Evolutionary conservation across 2,797 vertebrate species (phyloP).

Genomic region (Chiroxiphia lanceolata): DNA sequence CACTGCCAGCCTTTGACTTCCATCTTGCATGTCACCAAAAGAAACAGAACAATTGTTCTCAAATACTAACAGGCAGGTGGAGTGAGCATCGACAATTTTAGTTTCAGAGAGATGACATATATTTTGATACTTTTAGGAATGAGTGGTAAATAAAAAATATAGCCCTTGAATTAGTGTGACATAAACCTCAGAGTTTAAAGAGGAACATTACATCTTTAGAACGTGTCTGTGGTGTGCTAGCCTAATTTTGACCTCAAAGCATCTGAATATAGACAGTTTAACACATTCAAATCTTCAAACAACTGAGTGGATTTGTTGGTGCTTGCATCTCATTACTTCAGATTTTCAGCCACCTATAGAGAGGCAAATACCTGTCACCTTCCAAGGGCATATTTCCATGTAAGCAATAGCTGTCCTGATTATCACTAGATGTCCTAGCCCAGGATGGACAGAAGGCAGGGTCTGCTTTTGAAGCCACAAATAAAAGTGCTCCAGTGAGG

Average conservation of each 20-base stretch:
- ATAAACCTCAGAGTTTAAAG: neutral
- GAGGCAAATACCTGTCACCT: neutral
- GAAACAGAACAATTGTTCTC: neutral
- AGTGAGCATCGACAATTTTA: neutral
- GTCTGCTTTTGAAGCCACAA: neutral
- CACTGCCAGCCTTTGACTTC: neutral
- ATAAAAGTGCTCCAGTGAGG: neutral
- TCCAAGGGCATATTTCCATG: neutral
- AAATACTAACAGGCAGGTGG: neutral
- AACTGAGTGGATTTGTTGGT: neutral
- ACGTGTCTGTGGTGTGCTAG: neutral
- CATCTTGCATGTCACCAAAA: neutral
- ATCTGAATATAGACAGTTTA: neutral
- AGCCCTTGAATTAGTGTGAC: neutral
- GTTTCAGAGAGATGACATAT: neutral
- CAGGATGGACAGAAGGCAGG: neutral
- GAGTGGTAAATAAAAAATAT: neutral
- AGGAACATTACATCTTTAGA: neutral
- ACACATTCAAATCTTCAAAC: neutral
- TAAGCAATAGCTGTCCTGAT: neutral
- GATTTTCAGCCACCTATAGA: neutral
- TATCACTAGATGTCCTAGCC: neutral
- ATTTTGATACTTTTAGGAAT: neutral
- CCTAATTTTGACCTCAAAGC: neutral
- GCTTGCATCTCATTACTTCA: neutral